phyloP scores from a whole-genome alignment of 2,888 invertebrate genomes.

The Acanthococcus lagerstroemiae region DNA sequence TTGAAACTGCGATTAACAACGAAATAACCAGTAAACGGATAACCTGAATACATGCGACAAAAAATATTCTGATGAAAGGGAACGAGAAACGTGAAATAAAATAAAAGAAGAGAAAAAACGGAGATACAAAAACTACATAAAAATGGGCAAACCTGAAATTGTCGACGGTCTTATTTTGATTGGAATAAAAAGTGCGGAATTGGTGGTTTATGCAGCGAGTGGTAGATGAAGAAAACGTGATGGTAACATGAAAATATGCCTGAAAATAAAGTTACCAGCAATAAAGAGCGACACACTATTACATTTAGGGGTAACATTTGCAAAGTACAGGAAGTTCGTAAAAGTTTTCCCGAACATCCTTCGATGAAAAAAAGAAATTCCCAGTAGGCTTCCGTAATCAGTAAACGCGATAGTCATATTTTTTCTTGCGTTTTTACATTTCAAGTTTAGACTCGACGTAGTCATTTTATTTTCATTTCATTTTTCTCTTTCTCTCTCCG shows the following conservation, averaged over 20 bases:
- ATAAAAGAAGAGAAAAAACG: background rate
- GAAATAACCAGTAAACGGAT: too few relatives aligned
- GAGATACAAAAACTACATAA: background rate
- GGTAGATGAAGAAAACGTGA: background rate
- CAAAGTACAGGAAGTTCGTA: background rate
- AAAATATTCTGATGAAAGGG: background rate
- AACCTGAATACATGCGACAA: background rate
- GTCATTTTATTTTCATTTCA: too few relatives aligned
- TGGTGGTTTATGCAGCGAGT: background rate
- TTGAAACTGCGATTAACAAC: too few relatives aligned
- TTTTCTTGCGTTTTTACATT: too few relatives aligned
- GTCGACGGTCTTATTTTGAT: background rate
- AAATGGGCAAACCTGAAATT: background rate
- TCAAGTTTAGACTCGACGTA: too few relatives aligned
- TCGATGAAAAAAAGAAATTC: too few relatives aligned
- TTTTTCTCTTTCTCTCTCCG: too few relatives aligned
- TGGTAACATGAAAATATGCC: background rate
- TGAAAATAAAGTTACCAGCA: background rate
- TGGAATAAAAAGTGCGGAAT: background rate
- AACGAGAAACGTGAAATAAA: background rate
- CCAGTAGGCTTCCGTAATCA: too few relatives aligned
- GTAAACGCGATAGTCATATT: too few relatives aligned
- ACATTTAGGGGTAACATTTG: background rate
- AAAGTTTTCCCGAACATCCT: too few relatives aligned
- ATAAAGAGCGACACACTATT: background rate